A percentile compares a stretch with the other conserved stretches of the same genome.
Evolutionary conservation across 64 coral and sea anemone species (phyloP).

Genomic region (Acropora yongei): DNA sequence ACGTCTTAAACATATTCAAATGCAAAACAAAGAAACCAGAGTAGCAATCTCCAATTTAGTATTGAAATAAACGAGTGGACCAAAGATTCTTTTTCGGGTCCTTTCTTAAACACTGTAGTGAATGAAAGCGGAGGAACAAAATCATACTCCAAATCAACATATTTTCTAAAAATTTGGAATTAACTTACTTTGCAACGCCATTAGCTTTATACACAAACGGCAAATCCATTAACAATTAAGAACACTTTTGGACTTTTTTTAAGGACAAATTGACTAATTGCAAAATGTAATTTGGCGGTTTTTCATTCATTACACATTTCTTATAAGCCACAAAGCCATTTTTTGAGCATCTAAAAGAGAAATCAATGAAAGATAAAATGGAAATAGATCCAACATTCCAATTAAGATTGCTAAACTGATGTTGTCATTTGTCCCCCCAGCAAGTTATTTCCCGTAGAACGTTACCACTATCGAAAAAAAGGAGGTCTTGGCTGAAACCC

Average conservation of each 20-base stretch:
- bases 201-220: not conserved
- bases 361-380: not conserved
- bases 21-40: not conserved
- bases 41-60: too few relatives aligned
- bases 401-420: not conserved
- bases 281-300: constrained; percentile 19
- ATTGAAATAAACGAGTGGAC: too few relatives aligned
- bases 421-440: not conserved
- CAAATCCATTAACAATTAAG: not conserved
- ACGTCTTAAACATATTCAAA: not conserved
- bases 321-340: not conserved
- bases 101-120: not conserved
- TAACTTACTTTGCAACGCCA: not conserved
- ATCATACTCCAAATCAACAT: not conserved
- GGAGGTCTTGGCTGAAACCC: not conserved
- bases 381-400: too few relatives aligned
- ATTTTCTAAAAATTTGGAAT: not conserved
- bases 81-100: too few relatives aligned
- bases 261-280: constrained; percentile 3
- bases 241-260: not conserved
- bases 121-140: too few relatives aligned
- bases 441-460: not conserved
- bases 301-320: not conserved
- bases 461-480: not conserved
- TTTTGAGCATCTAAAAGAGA: not conserved